phyloP scores from a whole-genome alignment of 2,888 invertebrate genomes.

The Caradrina clavipalpis region DNA sequence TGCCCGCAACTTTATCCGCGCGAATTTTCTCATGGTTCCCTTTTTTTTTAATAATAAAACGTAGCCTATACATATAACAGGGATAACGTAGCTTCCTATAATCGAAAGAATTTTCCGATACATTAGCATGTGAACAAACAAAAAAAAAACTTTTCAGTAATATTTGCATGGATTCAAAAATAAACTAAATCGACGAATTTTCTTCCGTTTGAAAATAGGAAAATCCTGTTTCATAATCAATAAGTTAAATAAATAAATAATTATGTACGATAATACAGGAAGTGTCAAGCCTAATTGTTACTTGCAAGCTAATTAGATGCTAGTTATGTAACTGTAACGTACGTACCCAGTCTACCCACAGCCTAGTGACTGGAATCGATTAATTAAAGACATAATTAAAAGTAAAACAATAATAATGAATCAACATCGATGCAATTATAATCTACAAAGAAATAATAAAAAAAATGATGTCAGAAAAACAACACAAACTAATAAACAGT shows the following conservation, averaged over 20 bases:
- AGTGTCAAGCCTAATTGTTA: constrained; percentile 3
- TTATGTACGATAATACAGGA: not conserved
- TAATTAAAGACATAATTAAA: constrained; percentile 48
- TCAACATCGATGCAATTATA: constrained; percentile 50
- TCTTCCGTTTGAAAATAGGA: not conserved
- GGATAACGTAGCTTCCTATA: no score
- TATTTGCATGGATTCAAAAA: no score
- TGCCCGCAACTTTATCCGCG: no score
- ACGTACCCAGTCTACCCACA: constrained; percentile 10
- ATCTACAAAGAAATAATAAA: constrained; percentile 57
- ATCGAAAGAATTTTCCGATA: no score
- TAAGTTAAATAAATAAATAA: not conserved
- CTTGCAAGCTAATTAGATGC: not conserved
- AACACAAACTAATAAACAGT: constrained; percentile 50
- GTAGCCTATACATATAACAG: no score
- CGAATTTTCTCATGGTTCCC: no score
- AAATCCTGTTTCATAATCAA: not conserved
- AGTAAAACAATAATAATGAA: constrained; percentile 48
- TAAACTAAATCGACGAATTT: no score
- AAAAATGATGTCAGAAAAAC: constrained; percentile 64
- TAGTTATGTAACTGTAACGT: constrained; percentile 6
- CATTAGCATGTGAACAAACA: no score
- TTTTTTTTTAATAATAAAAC: no score
- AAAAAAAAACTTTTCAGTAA: no score
- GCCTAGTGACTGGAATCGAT: constrained; percentile 11